phyloP scores from a whole-genome alignment of 2,888 invertebrate genomes.

The Incurvaria masculella region DNA sequence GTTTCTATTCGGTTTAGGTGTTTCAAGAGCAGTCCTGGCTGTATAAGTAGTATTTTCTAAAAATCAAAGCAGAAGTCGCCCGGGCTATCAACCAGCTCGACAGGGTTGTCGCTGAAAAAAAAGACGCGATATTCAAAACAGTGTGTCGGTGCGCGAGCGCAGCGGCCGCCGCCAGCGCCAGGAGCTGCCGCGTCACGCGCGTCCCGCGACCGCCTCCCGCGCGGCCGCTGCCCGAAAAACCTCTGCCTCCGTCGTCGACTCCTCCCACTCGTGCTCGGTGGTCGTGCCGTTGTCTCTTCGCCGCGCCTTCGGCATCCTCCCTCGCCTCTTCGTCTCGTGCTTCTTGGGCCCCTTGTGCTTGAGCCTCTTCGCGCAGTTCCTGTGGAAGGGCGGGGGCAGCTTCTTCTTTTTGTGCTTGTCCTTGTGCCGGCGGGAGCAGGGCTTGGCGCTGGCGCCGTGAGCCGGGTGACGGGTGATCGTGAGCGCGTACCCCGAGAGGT shows the following conservation, averaged over 20 bases:
- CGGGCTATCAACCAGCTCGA: not conserved
- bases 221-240: slow-evolving; percentile 57
- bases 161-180: slow-evolving; percentile 50
- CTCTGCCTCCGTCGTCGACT: slow-evolving; percentile 53
- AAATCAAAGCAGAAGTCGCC: not conserved
- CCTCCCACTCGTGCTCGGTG: slow-evolving; percentile 45
- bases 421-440: slow-evolving; percentile 41
- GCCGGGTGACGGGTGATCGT: slow-evolving; percentile 45
- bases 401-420: slow-evolving; percentile 36
- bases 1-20: too few species aligned
- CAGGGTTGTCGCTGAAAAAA: slow-evolving; percentile 16
- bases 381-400: slow-evolving; percentile 36
- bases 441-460: slow-evolving; percentile 34
- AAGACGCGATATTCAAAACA: slow-evolving; percentile 31
- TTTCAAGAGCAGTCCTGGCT: not conserved
- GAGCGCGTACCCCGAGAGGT: slow-evolving; percentile 71
- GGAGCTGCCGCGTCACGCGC: slow-evolving; percentile 47
- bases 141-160: slow-evolving; percentile 46
- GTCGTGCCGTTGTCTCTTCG: slow-evolving; percentile 48
- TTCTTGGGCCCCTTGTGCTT: slow-evolving; percentile 46
- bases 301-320: slow-evolving; percentile 53
- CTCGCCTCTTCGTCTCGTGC: slow-evolving; percentile 40
- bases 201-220: slow-evolving; percentile 49
- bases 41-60: not conserved
- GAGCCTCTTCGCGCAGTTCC: slow-evolving; percentile 45